Evolutionary conservation across 2,797 vertebrate species (phyloP), one percentile per base, ranked within the genome.

Genomic region (Babyrousa celebensis): DNA sequence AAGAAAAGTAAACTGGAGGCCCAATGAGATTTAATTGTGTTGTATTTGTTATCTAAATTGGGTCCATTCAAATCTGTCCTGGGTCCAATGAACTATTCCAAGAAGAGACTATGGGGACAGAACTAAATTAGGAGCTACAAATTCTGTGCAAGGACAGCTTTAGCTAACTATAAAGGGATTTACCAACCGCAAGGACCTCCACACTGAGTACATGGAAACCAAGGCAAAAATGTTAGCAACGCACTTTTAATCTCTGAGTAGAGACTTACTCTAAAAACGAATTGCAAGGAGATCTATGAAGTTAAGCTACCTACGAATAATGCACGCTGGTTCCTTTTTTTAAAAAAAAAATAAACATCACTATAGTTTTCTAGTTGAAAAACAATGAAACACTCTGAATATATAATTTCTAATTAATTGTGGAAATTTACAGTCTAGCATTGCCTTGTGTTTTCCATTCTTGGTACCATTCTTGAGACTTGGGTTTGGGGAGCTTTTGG

Each of bases 41-140:
- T 94, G 36, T 63, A 56, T 97, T 85, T 95, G 40, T 89, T 93
- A 88, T 71, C 75, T 91, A 85, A 91, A 74, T 40, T 75, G 79
- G 48, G 77, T 74, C 83, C 84, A 87, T 67, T 92, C 70, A 62
- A 14, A 91, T 65, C 75, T 94, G 68, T 91, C 87, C 65, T 65
- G 68, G 65, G 80, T 60, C 77, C 93, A 93, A 0, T 82, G 78
- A 93, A 93, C 84, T 60, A 78, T 82, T 79, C 85, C 36, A 85
- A 68, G 82, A 97, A 88, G 74, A 97, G 82, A 54, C 85, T 78
- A 23, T 62, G 17, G 56, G 70, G 68, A 87, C 17, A 92, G 75
- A 91, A 89, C 71, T 71, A 56, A 79, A 97, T 91, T 79, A 96
- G 58, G 80, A 67, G 93, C 87, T 82, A 95, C 91, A 95, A 95